Evolutionary conservation across 2,888 invertebrate genomes (phyloP).

Genomic region (Nezara viridula): DNA sequence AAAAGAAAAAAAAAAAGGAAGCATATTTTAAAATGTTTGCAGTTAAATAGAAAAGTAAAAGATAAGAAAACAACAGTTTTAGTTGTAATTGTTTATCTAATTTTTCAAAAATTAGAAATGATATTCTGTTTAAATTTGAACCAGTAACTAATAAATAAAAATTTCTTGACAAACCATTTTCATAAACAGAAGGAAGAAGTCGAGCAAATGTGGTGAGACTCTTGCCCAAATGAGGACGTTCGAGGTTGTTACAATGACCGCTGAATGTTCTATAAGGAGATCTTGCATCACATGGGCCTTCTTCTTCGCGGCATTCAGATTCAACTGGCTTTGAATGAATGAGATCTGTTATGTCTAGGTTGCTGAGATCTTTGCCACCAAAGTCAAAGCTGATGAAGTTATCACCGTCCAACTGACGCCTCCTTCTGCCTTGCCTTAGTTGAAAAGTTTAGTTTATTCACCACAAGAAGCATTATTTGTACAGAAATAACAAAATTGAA

Average conservation of each 20-base stretch:
- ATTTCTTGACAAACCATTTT: slow-evolving; percentile 76
- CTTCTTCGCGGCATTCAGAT: slow-evolving; percentile 74
- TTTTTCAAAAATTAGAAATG: too few relatives aligned
- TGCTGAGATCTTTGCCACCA: slow-evolving; percentile 78
- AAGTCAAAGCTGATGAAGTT: slow-evolving; percentile 72
- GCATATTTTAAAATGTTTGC: too few relatives aligned
- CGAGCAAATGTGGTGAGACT: slow-evolving; percentile 88
- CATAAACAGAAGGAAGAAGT: slow-evolving; percentile 87
- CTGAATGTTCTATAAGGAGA: slow-evolving; percentile 76
- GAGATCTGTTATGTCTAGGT: slow-evolving; percentile 82
- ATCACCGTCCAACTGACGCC: slow-evolving; percentile 79
- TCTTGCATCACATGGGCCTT: slow-evolving; percentile 72
- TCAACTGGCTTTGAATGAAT: slow-evolving; percentile 72
- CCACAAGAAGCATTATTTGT: not conserved
- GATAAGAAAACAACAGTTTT: too few relatives aligned
- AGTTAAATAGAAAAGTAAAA: too few relatives aligned
- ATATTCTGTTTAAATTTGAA: too few relatives aligned
- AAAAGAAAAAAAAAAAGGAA: too few relatives aligned
- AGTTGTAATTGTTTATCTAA: too few relatives aligned
- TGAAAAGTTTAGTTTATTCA: too few relatives aligned
- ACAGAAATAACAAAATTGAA: not conserved
- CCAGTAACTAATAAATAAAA: too few relatives aligned
- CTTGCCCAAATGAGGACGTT: slow-evolving; percentile 86
- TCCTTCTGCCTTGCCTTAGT: slow-evolving; percentile 72
- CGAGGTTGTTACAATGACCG: slow-evolving; percentile 90